These are phyloP conservation scores for Lottia scabra DNA, from an alignment of 2,888 invertebrate species.

Conservation along the genomic window DNA sequence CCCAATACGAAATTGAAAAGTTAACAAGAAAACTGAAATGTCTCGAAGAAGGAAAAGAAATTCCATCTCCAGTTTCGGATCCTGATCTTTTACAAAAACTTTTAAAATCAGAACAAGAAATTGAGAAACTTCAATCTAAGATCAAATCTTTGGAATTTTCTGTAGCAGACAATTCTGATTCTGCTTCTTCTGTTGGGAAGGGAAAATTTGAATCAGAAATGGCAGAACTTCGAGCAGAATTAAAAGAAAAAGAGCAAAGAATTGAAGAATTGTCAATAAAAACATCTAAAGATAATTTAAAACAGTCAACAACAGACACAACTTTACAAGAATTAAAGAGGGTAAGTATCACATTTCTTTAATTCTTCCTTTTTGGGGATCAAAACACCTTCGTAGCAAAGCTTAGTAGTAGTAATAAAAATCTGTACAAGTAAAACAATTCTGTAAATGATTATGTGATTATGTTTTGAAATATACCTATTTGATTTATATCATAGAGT, in stretches of 20 bases:
- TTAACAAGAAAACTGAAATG: conserved; percentile 30
- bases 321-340: conserved; percentile 24
- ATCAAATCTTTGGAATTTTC: conserved; percentile 32
- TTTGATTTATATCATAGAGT: conserved; percentile 29
- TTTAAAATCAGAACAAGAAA: not conserved
- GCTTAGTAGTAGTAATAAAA: too few species aligned
- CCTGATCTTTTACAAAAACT: conserved; percentile 3
- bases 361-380: too few species aligned
- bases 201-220: conserved; percentile 32
- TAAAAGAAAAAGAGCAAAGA: conserved; percentile 19
- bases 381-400: too few species aligned
- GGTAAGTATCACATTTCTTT: conserved; percentile 11
- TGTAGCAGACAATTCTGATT: conserved; percentile 22
- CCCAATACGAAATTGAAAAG: conserved; percentile 35
- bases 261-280: conserved; percentile 14
- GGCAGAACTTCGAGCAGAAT: conserved; percentile 27
- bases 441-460: too few species aligned
- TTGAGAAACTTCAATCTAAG: conserved; percentile 18
- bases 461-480: too few species aligned
- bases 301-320: conserved; percentile 10
- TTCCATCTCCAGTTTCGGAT: not conserved
- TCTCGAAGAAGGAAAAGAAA: conserved; percentile 9
- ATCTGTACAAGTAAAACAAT: too few species aligned
- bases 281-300: conserved; percentile 18
- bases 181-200: conserved; percentile 18